These are phyloP conservation scores for Trinectes maculatus DNA, from an alignment of 2,113 vertebrate species.

Conservation along the genomic window DNA sequence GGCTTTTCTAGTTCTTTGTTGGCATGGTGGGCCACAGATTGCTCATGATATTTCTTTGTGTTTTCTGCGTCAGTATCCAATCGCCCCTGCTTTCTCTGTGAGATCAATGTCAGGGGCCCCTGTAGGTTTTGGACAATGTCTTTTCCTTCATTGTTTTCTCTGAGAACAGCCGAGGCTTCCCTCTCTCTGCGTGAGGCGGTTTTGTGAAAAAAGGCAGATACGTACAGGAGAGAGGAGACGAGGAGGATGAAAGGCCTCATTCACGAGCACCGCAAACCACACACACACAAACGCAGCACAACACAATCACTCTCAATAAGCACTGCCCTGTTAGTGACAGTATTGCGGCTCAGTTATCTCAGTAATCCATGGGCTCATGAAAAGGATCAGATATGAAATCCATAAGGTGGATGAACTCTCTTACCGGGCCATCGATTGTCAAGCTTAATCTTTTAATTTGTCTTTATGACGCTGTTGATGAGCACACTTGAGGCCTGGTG, in stretches of 20 bases:
- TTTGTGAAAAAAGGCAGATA: conserved; percentile 41
- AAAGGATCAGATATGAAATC: conserved; percentile 67
- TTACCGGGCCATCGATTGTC: conserved; percentile 55
- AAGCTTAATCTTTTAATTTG: conserved; percentile 46
- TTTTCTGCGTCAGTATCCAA: conserved; percentile 1
- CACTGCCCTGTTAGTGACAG: conserved; percentile 62
- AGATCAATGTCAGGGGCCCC: conserved; percentile 55
- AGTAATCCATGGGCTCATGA: conserved; percentile 54
- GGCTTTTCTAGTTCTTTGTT: conserved; percentile 11
- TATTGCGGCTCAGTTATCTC: conserved; percentile 51
- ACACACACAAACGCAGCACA: conserved; percentile 21
- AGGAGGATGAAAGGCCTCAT: conserved; percentile 58
- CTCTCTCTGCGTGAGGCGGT: conserved; percentile 50
- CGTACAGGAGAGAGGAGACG: conserved; percentile 35
- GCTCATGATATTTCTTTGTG: conserved; percentile 14
- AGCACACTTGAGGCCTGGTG: conserved; percentile 22
- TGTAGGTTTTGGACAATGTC: conserved; percentile 42
- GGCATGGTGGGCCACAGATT: background rate
- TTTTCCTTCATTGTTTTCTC: conserved; percentile 33
- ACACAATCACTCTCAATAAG: conserved; percentile 58
- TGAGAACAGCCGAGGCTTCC: conserved; percentile 31
- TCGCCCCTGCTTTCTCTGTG: conserved; percentile 14
- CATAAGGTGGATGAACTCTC: conserved; percentile 58
- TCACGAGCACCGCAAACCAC: conserved; percentile 42
- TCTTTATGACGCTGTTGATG: conserved; percentile 42